Conservation (phyloP, 2,888 invertebrate genomes). For the Eristalis tenax region DNA sequence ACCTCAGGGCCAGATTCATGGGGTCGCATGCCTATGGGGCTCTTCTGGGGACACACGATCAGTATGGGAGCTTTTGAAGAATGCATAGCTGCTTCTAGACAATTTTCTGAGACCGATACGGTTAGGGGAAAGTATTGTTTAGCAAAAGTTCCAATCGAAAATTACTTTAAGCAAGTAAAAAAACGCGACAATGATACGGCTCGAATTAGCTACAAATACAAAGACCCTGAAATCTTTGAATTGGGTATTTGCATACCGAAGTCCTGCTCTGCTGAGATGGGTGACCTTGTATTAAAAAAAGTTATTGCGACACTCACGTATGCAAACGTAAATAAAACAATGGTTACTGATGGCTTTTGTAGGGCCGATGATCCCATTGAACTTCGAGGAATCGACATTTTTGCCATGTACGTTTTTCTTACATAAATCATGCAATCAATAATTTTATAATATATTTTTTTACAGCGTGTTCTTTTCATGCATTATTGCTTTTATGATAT, state of each 20-base stretch:
- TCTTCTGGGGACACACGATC: constrained; percentile 80
- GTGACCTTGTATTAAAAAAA: constrained; percentile 75
- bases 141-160: constrained; percentile 76
- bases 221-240: constrained; percentile 76
- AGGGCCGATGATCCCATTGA: constrained; percentile 75
- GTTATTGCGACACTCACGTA: constrained; percentile 69
- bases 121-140: constrained; percentile 81
- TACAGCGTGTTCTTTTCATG: constrained; percentile 77
- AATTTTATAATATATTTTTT: background rate
- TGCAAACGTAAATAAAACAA: constrained; percentile 20
- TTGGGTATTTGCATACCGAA: constrained; percentile 80
- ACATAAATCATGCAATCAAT: background rate
- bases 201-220: constrained; percentile 76
- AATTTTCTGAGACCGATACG: constrained; percentile 73
- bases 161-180: constrained; percentile 74
- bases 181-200: constrained; percentile 71
- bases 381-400: constrained; percentile 77
- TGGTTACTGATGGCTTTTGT: constrained; percentile 76
- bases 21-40: constrained; percentile 81
- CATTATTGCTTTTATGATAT: constrained; percentile 76
- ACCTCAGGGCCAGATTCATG: constrained; percentile 81
- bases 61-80: constrained; percentile 82
- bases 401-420: constrained; percentile 78
- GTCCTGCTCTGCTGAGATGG: constrained; percentile 75
- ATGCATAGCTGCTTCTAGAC: constrained; percentile 78